phyloP scores from a whole-genome alignment of 2,797 vertebrate genomes.

The Eulemur albifrons region DNA sequence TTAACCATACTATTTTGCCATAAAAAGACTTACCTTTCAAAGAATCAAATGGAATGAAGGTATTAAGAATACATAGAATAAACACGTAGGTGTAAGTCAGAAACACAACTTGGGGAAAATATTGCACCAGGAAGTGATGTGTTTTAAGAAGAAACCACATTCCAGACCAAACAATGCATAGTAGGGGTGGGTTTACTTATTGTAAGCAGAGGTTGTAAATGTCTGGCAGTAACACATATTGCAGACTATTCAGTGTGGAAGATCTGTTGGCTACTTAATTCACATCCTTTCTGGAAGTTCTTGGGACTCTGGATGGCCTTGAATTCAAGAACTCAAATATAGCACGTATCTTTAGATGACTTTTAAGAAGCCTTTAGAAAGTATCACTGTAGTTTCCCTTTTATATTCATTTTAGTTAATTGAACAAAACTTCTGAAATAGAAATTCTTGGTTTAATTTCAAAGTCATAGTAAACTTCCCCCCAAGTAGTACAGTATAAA shows the following conservation, averaged over 20 bases:
- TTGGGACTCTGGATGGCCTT: neutral
- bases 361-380: slow-evolving; percentile 21
- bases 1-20: neutral
- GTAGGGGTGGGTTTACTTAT: neutral
- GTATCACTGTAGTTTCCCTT: neutral
- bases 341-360: neutral
- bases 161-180: neutral
- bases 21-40: neutral
- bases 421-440: slow-evolving; percentile 1
- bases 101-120: neutral
- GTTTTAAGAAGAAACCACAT: slow-evolving; percentile 8
- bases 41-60: neutral
- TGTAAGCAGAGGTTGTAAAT: neutral
- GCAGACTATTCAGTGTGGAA: neutral
- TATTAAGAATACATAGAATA: neutral
- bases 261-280: neutral
- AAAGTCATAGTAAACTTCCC: neutral
- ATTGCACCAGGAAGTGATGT: neutral
- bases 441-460: slow-evolving; percentile 12
- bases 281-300: neutral
- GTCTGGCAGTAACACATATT: neutral
- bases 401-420: neutral
- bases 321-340: neutral
- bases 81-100: neutral
- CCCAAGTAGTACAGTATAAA: neutral